Evolutionary conservation across 2,797 vertebrate species (phyloP), one percentile per base, ranked within the genome.

Genomic region (Lophius americanus): DNA sequence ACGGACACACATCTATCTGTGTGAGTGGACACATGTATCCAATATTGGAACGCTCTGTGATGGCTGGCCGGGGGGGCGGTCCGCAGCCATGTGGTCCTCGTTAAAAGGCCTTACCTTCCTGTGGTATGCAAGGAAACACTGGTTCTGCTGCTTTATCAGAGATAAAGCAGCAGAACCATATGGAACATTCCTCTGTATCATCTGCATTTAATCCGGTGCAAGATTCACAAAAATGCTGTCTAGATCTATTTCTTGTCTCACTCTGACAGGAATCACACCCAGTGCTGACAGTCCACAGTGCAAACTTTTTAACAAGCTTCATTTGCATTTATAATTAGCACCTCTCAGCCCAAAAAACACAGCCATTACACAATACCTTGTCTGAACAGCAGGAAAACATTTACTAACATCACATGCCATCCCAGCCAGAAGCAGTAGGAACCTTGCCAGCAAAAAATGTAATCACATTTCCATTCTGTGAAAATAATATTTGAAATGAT

Each of bases 321-420:
- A 81, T 88, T 90, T 82, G 63, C 79, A 87, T 90, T 85, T 89
- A 83, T 82, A 81, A 91, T 90, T 90, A 73, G 57, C 79, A 78
- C 80, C 76, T 87, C 72, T 84, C 53, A 42, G 61, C 60, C 59
- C 39, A 55, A 60, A 72, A 69, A 2, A 2, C 10, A 43, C 41
- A 58, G 68, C 76, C 79, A 82, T 64, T 55, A 75, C 63, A 35
- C 61, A 87, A 58, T 47, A 33, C 69, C 36, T 59, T 67, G 55
- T 59, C 53, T 63, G 36, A 70, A 44, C 71, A 67, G 66, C 70
- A 69, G 64, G 69, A 54, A 75, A 39, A 59, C 35, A 46, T 39
- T 76, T 48, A 1, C 41, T 9, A 8, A 36, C 36, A 1, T 58
- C 72, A 44, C 63, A 56, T 60, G 58, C 47, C 47, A 2, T 70